Evolutionary conservation across 2,113 vertebrate species (phyloP), one percentile per base, ranked within the genome.

Genomic region (Myotis brandtii): DNA sequence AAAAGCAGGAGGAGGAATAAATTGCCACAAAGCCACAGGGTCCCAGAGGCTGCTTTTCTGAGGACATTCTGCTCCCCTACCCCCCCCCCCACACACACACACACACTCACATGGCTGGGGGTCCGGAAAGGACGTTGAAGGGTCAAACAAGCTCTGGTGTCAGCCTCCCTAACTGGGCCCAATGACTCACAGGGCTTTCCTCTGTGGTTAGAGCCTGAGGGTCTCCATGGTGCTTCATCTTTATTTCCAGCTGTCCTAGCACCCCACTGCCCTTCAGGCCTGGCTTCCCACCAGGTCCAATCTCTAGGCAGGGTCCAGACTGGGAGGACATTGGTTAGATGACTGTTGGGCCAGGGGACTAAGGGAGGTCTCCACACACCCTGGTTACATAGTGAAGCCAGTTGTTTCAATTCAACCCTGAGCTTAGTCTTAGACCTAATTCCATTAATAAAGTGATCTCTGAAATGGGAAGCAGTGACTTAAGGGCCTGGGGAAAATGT

Each of bases 11-110:
- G 84, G 90, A 83, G 54, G 67, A 96, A 97, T 97, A 95, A 96
- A 89, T 89, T 97, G 91, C 82, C 94, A 96, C 96, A 95, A 97
- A 97, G 73, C 94, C 96, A 88, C 92, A 97, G 91, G 85, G 91
- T 96, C 89, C 90, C 96, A 88, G 40, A 81, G 56, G 83, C 90
- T 86, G 69, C 83, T 79, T 93, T 95, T 82, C 81, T 1, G 2
- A 95, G 80, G 86, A 91, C 11, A 5, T 87, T 81, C 23, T 95
- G 50, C 66, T 80, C 50, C 87, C 37, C 40, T 12, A 8, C 16
- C 79, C 72, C 91, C 40, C 40, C 40, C 5, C 40, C 5, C 40
- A 40, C 40, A 40, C 40, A 40, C 40, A 43, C 40, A 43, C 40
- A 43, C 40, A 89, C 67, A 83, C 80, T 72, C 52, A 32, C 80